These are phyloP conservation scores for Myodes glareolus DNA, from an alignment of 2,113 vertebrate species.

Conservation along the genomic window DNA sequence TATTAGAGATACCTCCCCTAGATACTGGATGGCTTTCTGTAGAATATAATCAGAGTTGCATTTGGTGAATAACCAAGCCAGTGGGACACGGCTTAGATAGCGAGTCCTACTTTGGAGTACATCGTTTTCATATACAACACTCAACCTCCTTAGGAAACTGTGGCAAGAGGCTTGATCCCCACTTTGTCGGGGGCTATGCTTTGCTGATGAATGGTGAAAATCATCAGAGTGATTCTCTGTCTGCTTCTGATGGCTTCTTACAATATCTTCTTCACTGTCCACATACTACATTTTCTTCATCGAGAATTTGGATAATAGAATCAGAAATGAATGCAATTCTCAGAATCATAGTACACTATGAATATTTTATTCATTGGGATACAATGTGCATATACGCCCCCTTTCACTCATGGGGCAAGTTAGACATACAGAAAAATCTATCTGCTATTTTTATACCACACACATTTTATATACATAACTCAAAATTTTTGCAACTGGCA, in stretches of 20 bases:
- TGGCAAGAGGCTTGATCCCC: not conserved
- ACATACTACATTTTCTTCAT: not conserved
- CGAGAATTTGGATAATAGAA: conserved; percentile 17
- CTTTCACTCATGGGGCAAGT: not conserved
- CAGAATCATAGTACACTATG: not conserved
- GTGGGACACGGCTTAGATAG: not conserved
- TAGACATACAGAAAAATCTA: conserved; percentile 2
- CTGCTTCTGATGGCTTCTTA: not conserved
- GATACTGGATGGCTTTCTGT: conserved; percentile 27
- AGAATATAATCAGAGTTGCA: not conserved
- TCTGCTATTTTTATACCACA: conserved; percentile 24
- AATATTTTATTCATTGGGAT: conserved; percentile 57
- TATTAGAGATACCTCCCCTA: conserved; percentile 14
- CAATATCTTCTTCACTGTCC: not conserved
- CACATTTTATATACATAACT: not conserved
- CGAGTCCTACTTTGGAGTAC: not conserved
- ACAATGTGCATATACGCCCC: not conserved
- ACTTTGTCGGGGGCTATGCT: not conserved
- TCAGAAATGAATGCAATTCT: conserved; percentile 45
- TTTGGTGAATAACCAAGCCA: conserved; percentile 22
- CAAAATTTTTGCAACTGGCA: no score
- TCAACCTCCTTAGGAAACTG: not conserved
- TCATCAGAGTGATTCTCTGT: not conserved
- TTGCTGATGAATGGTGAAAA: not conserved
- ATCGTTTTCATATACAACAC: not conserved